These are phyloP conservation scores for Calliphora vicina DNA, from an alignment of 1,140 invertebrate genomes.

Conservation along the genomic window DNA sequence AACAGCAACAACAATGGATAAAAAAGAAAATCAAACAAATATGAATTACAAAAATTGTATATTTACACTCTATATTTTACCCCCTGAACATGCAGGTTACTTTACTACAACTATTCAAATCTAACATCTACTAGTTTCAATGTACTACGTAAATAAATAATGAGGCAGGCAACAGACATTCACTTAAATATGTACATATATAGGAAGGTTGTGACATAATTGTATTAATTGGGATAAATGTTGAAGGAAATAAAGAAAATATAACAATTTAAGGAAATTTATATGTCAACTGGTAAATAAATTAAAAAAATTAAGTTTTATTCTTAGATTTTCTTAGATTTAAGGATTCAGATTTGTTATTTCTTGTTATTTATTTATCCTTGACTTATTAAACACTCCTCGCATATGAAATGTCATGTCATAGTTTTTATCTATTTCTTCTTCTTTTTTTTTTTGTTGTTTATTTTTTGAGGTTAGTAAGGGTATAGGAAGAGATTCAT, in stretches of 20 bases:
- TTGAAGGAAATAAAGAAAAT: no score
- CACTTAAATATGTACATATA: background rate
- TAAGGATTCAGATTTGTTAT: no score
- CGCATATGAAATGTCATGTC: background rate
- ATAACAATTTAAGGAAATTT: no score
- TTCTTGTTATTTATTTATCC: no score
- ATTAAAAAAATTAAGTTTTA: no score
- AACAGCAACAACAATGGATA: background rate
- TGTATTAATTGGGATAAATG: no score
- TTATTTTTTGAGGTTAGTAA: background rate
- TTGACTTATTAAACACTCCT: no score
- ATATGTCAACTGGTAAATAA: no score
- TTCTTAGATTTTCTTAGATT: no score
- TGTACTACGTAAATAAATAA: background rate
- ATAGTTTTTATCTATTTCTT: background rate
- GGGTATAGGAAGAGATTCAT: background rate
- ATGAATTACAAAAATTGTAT: background rate
- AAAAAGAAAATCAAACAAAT: background rate
- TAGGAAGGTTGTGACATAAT: no score
- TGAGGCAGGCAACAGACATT: background rate
- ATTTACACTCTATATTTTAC: background rate
- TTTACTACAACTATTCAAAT: background rate
- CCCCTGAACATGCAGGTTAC: background rate
- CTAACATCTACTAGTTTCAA: background rate
- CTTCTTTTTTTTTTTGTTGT: no score